A percentile compares a stretch with the other conserved stretches of the same genome.
Evolutionary conservation across 2,797 vertebrate genomes (phyloP).

Genomic region (Urophycis tenuis): DNA sequence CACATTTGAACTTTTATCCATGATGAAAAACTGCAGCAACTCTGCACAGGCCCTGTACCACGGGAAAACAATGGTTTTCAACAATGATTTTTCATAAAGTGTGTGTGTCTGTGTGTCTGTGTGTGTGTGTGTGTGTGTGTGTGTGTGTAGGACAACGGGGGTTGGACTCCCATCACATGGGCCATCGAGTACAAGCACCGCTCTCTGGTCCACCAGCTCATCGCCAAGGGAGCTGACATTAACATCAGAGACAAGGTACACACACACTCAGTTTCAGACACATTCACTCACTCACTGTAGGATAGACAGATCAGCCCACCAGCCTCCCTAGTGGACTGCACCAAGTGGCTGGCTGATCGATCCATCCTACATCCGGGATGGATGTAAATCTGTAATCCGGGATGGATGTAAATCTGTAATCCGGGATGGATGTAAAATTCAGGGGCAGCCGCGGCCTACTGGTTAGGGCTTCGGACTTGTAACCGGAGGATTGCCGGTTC

Average conservation of each 20-base stretch:
- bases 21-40: not conserved
- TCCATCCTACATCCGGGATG: too few relatives aligned
- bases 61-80: not conserved
- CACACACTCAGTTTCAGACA: constrained; percentile 21
- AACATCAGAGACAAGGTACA: constrained; percentile 93
- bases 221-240: constrained; percentile 83
- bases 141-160: constrained; percentile 79
- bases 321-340: not conserved
- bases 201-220: constrained; percentile 85
- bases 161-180: constrained; percentile 97
- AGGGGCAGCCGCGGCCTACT: too few relatives aligned
- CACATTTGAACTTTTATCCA: not conserved
- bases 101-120: not conserved
- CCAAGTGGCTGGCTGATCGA: not conserved
- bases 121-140: not conserved
- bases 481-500: too few relatives aligned
- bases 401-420: too few relatives aligned
- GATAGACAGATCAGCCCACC: not conserved
- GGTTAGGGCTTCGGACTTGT: too few relatives aligned
- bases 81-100: too few relatives aligned
- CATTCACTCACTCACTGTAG: not conserved
- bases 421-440: too few relatives aligned
- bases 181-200: constrained; percentile 91
- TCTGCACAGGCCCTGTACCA: not conserved
- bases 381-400: too few relatives aligned